Conservation (phyloP, 2,113 vertebrate species). For the Anguilla rostrata region DNA sequence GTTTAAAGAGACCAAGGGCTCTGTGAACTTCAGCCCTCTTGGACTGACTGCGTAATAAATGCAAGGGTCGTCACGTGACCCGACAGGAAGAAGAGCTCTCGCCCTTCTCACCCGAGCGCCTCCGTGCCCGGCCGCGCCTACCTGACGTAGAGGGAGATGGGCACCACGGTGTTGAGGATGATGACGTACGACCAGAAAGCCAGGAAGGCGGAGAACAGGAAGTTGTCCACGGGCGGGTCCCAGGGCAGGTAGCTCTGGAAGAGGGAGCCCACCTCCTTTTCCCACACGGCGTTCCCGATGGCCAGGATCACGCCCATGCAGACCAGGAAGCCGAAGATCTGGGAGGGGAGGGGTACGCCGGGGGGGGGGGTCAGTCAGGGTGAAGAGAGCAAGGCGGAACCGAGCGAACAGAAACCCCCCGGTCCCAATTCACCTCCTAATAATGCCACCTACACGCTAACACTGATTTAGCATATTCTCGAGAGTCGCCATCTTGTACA, state of each 20-base stretch:
- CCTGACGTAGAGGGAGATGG: conserved; percentile 95
- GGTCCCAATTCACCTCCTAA: no score
- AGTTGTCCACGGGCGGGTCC: conserved; percentile 88
- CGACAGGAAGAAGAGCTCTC: no score
- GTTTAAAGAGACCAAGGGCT: neutral
- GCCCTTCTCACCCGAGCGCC: neutral
- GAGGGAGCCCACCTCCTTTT: conserved; percentile 81
- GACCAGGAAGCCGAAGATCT: conserved; percentile 95
- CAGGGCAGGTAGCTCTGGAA: conserved; percentile 94
- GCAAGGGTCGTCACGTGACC: no score
- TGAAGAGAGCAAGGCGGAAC: neutral
- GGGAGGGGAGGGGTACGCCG: conserved; percentile 9
- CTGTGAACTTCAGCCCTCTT: neutral
- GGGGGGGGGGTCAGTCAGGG: neutral
- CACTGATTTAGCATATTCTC: no score
- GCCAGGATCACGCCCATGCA: conserved; percentile 94
- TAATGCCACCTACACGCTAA: no score
- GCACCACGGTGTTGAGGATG: conserved; percentile 96
- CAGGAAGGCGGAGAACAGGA: conserved; percentile 89
- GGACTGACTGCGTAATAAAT: neutral
- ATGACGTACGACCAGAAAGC: conserved; percentile 98
- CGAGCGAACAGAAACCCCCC: no score
- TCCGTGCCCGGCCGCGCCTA: conserved; percentile 49
- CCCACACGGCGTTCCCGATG: conserved; percentile 91
- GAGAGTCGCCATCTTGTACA: no score